Conservation (phyloP, 2,888 invertebrate species). For the Cryptus viduatorius region DNA sequence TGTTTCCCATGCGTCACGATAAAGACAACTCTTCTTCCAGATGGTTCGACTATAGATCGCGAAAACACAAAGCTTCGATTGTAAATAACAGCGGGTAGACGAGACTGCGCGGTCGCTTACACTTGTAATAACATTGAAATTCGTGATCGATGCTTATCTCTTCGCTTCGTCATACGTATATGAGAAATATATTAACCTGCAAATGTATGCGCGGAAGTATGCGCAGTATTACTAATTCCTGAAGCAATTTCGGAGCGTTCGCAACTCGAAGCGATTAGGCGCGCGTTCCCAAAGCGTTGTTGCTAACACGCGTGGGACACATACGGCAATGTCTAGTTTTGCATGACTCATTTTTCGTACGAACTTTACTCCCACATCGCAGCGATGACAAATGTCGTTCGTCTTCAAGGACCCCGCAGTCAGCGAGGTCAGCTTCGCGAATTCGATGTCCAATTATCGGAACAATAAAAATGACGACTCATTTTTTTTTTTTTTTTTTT, state of each 20-base stretch:
- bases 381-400: background rate
- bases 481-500: too few relatives aligned
- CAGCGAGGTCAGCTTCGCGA: constrained; percentile 9
- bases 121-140: constrained; percentile 56
- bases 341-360: constrained; percentile 41
- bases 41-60: constrained; percentile 28
- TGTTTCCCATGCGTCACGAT: constrained; percentile 10
- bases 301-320: constrained; percentile 20
- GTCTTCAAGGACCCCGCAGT: constrained; percentile 17
- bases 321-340: background rate
- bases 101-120: constrained; percentile 21
- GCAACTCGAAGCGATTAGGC: constrained; percentile 26
- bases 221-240: constrained; percentile 4
- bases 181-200: too few relatives aligned
- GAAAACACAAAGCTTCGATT: background rate
- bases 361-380: constrained; percentile 31
- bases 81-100: constrained; percentile 5
- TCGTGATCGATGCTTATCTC: constrained; percentile 10
- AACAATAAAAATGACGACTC: background rate
- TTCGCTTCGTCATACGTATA: constrained; percentile 8
- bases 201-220: background rate
- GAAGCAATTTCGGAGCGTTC: constrained; percentile 16
- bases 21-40: background rate
- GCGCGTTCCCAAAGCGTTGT: background rate
- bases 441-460: constrained; percentile 1